Conservation (phyloP, 2,797 vertebrate species). For the Myripristis jacobus region DNA sequence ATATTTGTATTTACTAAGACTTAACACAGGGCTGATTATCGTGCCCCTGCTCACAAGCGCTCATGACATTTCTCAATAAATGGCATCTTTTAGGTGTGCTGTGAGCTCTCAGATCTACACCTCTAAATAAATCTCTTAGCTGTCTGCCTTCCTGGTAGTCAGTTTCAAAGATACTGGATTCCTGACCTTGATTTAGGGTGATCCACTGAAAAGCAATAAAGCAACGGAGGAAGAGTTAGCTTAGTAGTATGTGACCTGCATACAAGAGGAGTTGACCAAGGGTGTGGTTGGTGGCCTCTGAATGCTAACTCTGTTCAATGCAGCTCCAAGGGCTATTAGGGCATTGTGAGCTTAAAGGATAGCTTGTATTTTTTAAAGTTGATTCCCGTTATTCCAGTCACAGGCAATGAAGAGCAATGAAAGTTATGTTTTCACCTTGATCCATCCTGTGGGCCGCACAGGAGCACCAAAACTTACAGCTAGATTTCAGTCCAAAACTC, state of each 20-base stretch:
- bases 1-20: conserved; percentile 38
- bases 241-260: conserved; percentile 17
- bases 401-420: no score
- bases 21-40: conserved; percentile 34
- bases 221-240: conserved; percentile 15
- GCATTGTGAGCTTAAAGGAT: conserved; percentile 2
- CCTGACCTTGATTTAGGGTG: background rate
- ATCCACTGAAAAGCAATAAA: conserved; percentile 32
- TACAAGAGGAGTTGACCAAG: conserved; percentile 14
- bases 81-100: conserved; percentile 17
- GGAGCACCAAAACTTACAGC: no score
- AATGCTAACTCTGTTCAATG: background rate
- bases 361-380: no score
- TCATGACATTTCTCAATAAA: conserved; percentile 33
- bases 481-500: no score
- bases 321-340: background rate
- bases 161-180: conserved; percentile 22
- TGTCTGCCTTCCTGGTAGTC: conserved; percentile 30
- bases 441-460: no score
- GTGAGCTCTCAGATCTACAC: conserved; percentile 25
- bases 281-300: background rate
- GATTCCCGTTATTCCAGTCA: no score
- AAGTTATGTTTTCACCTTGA: no score
- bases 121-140: conserved; percentile 27
- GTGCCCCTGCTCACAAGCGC: background rate